Base-by-base conservation (phyloP, 2,888 invertebrate species). In the Asteroscopus sphinx region DNA sequence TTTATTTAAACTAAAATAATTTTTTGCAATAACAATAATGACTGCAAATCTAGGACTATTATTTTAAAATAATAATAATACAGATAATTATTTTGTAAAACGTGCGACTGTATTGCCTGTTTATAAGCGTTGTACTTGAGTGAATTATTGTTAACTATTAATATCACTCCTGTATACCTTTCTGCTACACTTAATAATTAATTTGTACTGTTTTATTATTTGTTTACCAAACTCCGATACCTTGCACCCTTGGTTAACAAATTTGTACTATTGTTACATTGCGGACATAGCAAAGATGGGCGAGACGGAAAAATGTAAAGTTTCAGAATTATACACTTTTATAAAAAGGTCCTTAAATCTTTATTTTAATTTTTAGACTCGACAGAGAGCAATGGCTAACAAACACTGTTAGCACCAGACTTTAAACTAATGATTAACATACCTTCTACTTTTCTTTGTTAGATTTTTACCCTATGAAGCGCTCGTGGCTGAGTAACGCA, bases 191-290 rank as follows among this genome's bases (percentile, higher is more conserved):
- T 93, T 92, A 93, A 86, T 79, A 90, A 64, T 86, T 93, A 93
- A 92, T 93, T 93, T 93, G 93, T 93, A 93, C 93, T 93, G 91
- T 83, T 75, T 80, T 60, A 70, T 81, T 80, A 82, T 80, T 83
- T 86, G 83, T 88, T 83, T 84, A 89, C 90, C 91, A 87, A 86
- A 63, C 91, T 71, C 89, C 92, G 90, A 81, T 91, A 86, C 76
- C 83, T 74, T 87, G 67, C 85, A 68, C 46, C 73, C 82, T 79
- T 82, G 89, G 88, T 85, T 84, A 81, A 85, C 85, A 82, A 76
- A 73, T 91, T 92, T 91, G 92, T 93, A 93, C 92, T 92, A 85
- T 86, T 83, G 77, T 59, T 58, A 59, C 46, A 41, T 60, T 67
- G 52, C 8, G 44, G 56, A 52, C 59, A 62, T 51, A 72, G 64